Evolutionary conservation across 2,113 vertebrate species (phyloP).

Genomic region (Tamias sibiricus): DNA sequence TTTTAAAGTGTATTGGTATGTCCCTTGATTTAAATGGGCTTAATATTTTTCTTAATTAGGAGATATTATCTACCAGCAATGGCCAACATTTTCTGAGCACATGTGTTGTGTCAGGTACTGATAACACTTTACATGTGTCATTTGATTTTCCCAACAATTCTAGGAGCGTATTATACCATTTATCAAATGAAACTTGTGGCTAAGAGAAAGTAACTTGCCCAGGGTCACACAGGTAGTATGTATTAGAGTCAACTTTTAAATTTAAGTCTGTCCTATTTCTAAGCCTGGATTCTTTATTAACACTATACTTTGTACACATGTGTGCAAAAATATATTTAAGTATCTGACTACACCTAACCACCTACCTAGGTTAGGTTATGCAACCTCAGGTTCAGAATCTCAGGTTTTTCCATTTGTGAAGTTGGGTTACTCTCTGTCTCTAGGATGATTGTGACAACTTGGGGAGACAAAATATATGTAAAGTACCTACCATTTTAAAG

Average conservation of each 20-base stretch:
- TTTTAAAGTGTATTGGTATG: neutral
- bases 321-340: neutral
- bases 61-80: neutral
- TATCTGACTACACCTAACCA: neutral
- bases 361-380: neutral
- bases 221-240: neutral
- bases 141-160: neutral
- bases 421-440: neutral
- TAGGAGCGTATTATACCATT: neutral
- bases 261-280: neutral
- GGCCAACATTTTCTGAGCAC: neutral
- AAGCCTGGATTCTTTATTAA: neutral
- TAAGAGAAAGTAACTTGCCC: neutral
- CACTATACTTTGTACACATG: neutral
- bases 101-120: neutral
- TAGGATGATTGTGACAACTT: neutral
- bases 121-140: neutral
- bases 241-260: neutral
- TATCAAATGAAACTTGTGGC: neutral
- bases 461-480: neutral
- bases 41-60: neutral
- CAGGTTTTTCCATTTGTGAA: neutral
- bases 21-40: neutral
- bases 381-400: neutral
- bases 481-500: neutral